A percentile compares a stretch with the other conserved stretches of the same genome.
phyloP scores from a whole-genome alignment of 2,888 invertebrate genomes.

The Ryuthela nishihirai region DNA sequence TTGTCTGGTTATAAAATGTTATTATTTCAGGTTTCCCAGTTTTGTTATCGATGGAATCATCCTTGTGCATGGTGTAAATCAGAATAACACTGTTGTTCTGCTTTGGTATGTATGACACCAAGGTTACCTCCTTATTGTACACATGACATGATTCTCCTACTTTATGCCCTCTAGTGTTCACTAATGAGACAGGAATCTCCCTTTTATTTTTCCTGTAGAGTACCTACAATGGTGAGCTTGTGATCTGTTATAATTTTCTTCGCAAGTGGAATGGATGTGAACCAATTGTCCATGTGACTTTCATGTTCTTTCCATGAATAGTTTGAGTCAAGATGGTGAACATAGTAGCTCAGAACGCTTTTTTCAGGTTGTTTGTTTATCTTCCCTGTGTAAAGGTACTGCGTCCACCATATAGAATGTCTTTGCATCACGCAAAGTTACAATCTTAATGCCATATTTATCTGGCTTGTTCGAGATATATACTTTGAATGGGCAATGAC shows the following conservation, averaged over 20 bases:
- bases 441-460: conserved; percentile 6
- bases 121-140: not conserved
- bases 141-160: not conserved
- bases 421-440: not conserved
- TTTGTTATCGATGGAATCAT: not conserved
- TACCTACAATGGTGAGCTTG: not conserved
- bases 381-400: not conserved
- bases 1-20: not conserved
- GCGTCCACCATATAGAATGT: not conserved
- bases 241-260: not conserved
- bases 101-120: not conserved
- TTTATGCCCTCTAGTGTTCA: not conserved
- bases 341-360: not conserved
- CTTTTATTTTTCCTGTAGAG: not conserved
- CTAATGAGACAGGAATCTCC: not conserved
- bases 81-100: not conserved
- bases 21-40: not conserved
- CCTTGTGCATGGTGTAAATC: not conserved
- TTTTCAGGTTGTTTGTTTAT: not conserved
- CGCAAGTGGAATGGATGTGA: not conserved
- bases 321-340: not conserved
- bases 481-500: not conserved
- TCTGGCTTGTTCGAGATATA: conserved; percentile 12
- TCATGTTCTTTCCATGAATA: not conserved
- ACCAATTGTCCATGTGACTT: not conserved